These are phyloP conservation scores for Lottia gigantea DNA, from an alignment of 2,888 invertebrate genomes.

Conservation along the genomic window DNA sequence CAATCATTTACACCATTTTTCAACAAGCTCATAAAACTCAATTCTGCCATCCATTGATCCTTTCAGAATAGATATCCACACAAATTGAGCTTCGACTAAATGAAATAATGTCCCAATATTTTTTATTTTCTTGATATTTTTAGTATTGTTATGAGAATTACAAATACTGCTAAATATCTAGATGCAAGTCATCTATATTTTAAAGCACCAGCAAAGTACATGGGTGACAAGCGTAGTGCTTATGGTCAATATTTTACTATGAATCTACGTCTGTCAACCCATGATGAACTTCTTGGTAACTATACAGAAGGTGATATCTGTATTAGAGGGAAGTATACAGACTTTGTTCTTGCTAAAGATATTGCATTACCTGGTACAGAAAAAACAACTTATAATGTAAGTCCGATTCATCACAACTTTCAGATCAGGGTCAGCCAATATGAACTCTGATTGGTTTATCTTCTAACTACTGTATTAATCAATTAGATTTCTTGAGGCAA, in stretches of 20 bases:
- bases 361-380: constrained; percentile 14
- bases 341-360: constrained; percentile 29
- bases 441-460: too few species aligned
- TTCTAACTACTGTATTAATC: too few species aligned
- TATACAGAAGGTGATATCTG: constrained; percentile 38
- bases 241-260: constrained; percentile 40
- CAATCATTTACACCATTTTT: too few species aligned
- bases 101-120: too few species aligned
- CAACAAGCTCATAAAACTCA: too few species aligned
- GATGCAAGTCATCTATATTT: constrained; percentile 30
- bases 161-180: constrained; percentile 27
- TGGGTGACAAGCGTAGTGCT: constrained; percentile 42
- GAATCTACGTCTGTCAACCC: constrained; percentile 22
- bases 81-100: too few species aligned
- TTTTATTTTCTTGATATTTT: not conserved
- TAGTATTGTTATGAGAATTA: constrained; percentile 41
- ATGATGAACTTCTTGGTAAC: not conserved
- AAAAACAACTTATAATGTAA: not conserved
- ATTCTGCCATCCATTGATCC: too few species aligned
- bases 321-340: constrained; percentile 26
- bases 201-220: constrained; percentile 35
- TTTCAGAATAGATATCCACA: too few species aligned
- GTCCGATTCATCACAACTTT: not conserved
- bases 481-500: too few species aligned
- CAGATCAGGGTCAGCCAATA: too few species aligned